Percentiles rank a stretch among this genome's conserved stretches.
phyloP scores from a whole-genome alignment of 2,113 vertebrate genomes.

The Mastomys coucha region DNA sequence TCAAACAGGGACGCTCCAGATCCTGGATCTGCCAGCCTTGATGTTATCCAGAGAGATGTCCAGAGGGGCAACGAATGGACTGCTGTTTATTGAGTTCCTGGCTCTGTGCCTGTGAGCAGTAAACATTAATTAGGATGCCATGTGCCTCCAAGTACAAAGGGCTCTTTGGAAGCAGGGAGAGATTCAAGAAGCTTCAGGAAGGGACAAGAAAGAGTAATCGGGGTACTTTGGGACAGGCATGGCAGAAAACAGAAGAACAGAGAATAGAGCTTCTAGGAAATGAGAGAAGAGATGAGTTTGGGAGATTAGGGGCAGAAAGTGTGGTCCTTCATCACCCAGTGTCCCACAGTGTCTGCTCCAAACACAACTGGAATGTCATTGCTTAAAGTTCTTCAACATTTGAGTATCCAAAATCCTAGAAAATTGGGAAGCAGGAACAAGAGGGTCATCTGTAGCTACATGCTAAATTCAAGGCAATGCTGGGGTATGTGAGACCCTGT shows the following conservation, averaged over 20 bases:
- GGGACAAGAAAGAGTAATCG: neutral
- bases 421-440: too few species aligned
- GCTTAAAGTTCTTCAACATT: neutral
- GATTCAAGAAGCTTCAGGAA: neutral
- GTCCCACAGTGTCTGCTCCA: neutral
- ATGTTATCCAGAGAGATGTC: neutral
- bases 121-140: neutral
- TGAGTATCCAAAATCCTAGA: neutral
- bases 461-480: neutral
- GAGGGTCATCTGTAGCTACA: neutral
- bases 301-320: neutral
- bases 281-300: neutral
- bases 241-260: too few species aligned
- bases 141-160: neutral
- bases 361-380: neutral
- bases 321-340: neutral
- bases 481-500: neutral
- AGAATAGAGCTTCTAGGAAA: neutral
- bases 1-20: neutral
- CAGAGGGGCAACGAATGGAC: neutral
- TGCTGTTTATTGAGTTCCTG: neutral
- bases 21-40: neutral
- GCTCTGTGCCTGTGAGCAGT: neutral
- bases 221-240: neutral
- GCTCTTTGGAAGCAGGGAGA: neutral